Evolutionary conservation across 2,888 invertebrate species (phyloP), one percentile per base, ranked within the genome.

Genomic region (Pseudanteris insignis): DNA sequence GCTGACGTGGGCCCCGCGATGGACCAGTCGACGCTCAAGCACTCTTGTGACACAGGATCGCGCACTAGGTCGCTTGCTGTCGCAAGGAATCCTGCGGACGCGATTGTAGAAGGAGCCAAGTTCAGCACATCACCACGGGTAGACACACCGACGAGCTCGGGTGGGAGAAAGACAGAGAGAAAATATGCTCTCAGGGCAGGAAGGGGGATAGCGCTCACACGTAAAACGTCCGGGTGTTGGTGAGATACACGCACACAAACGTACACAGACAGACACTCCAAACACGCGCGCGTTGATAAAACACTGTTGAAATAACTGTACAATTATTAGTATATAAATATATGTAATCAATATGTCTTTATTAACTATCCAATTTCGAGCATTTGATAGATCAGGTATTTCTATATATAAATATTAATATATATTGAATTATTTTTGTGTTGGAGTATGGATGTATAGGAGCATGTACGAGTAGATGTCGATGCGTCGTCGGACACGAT

Each of bases 91-190:
- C n/a, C n/a, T n/a, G n/a, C n/a, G 2, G 10, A 10, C 28, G 11
- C 28, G 28, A 28, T 25, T 6, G 2, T 2, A 8, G n/a, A 1
- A 4, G n/a, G 7, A 2, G 37, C 25, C 1, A 8, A 24, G 25
- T 2, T n/a, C 14, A 12, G 12, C 15, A 28, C 9, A 14, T 40
- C 6, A 5, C 12, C 2, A 15, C 14, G 32, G 15, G 15, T 15
- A 14, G 15, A n/a, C n/a, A 32, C 32, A 15, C 32, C 32, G 3
- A 25, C 38, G 25, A 9, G 9, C 26, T 5, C 37, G 41, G 34
- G 41, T 10, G 33, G 18, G 51, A 40, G 34, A 28, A 38, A 25
- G 48, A 48, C 37, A 15, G 48, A 38, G 38, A 38, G 29, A 37
- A 47, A 47, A 46, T 46, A 46, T 29, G 25, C 26, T 14, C 33